Conservation (phyloP, 1,140 invertebrate species). For the Trachymyrmex septentrionalis region DNA sequence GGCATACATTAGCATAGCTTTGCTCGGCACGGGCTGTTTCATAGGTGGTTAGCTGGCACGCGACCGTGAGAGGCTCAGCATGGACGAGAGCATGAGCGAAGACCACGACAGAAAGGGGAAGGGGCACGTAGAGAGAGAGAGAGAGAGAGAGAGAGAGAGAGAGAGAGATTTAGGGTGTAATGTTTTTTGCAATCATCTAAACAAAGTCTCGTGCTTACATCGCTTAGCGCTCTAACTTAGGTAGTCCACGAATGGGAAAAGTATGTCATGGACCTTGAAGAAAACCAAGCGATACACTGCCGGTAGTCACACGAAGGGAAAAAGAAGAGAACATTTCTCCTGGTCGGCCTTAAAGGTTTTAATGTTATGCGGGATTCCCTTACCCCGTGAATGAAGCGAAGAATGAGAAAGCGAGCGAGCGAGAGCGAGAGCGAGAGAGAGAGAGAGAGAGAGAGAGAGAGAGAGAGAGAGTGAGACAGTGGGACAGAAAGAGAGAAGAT, state of each 20-base stretch:
- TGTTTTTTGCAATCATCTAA: constrained; percentile 68
- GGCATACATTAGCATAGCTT: constrained; percentile 79
- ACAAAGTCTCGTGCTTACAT: constrained; percentile 60
- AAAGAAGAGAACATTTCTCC: constrained; percentile 58
- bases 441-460: constrained; percentile 19
- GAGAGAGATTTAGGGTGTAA: constrained; percentile 71
- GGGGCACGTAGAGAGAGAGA: background rate
- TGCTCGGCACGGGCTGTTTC: constrained; percentile 74
- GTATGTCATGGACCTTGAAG: constrained; percentile 41
- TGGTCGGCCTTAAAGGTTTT: constrained; percentile 75
- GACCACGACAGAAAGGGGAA: constrained; percentile 30
- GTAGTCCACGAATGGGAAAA: constrained; percentile 14
- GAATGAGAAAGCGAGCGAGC: constrained; percentile 30
- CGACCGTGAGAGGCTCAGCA: constrained; percentile 73
- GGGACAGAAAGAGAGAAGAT: constrained; percentile 44
- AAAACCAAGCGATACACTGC: constrained; percentile 34
- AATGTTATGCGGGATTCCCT: constrained; percentile 84
- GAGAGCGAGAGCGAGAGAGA: constrained; percentile 23
- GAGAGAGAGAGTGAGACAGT: constrained; percentile 22
- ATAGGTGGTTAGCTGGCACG: constrained; percentile 77
- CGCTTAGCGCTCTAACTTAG: background rate
- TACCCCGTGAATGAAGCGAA: constrained; percentile 77
- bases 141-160: constrained; percentile 13
- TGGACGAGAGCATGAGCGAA: constrained; percentile 60
- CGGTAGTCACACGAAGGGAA: background rate